A percentile compares a stretch with the other conserved stretches of the same genome.
phyloP scores from a whole-genome alignment of 1,140 invertebrate species.

The Lordiphosa stackelbergi region DNA sequence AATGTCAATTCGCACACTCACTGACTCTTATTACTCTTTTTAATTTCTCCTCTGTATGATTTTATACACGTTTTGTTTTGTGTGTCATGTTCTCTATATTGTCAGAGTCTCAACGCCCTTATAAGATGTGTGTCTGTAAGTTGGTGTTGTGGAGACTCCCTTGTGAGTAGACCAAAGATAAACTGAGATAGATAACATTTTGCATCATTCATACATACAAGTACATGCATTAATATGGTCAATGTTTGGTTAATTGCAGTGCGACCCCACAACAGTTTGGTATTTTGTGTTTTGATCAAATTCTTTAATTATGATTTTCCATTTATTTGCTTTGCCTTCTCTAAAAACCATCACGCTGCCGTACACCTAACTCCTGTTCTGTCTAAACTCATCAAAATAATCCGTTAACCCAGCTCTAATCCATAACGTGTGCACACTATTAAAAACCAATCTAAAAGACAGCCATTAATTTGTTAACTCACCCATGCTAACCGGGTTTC shows the following conservation, averaged over 20 bases:
- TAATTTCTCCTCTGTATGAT: conserved; percentile 40
- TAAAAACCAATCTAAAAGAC: not conserved
- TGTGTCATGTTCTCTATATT: conserved; percentile 70
- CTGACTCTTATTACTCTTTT: conserved; percentile 35
- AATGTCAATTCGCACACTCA: conserved; percentile 16
- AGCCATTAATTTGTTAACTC: conserved; percentile 5
- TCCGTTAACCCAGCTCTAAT: conserved; percentile 16
- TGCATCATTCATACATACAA: conserved; percentile 9
- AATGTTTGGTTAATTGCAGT: no score
- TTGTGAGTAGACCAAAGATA: conserved; percentile 69
- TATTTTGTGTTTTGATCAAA: no score
- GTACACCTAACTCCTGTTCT: not conserved
- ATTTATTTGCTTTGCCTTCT: no score
- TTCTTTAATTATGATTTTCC: no score
- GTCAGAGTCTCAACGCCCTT: conserved; percentile 74
- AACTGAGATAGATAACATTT: conserved; percentile 43
- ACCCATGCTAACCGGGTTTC: conserved; percentile 7
- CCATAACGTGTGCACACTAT: conserved; percentile 32
- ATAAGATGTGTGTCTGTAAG: conserved; percentile 71
- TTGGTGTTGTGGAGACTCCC: conserved; percentile 73
- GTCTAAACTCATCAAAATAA: conserved; percentile 15
- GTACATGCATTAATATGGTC: no score
- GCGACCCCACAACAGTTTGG: no score
- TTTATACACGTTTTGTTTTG: conserved; percentile 70
- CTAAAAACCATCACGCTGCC: not conserved